Evolutionary conservation across 1,140 invertebrate species (phyloP).

Genomic region (Mactra quadrangularis): DNA sequence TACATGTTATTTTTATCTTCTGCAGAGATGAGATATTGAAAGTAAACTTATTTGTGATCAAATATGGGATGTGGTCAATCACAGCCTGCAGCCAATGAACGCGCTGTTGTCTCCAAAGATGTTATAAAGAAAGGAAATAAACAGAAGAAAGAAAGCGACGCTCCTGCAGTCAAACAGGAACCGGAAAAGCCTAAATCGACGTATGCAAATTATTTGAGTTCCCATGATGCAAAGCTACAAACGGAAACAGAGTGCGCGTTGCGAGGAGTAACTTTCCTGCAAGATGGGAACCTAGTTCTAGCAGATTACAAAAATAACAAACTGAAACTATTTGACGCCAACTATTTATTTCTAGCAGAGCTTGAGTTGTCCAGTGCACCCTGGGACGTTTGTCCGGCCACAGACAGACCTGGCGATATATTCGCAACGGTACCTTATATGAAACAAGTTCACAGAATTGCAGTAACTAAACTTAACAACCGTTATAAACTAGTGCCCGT

Average conservation of each 20-base stretch:
- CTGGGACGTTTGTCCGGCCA: slow-evolving; percentile 47
- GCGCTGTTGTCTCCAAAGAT: background rate
- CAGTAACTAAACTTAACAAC: slow-evolving; percentile 5
- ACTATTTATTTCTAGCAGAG: slow-evolving; percentile 21
- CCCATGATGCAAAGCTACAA: slow-evolving; percentile 22
- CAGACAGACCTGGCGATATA: slow-evolving; percentile 13
- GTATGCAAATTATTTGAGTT: slow-evolving; percentile 44
- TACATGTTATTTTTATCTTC: no score
- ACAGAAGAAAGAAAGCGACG: slow-evolving; percentile 1
- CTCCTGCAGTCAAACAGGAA: background rate
- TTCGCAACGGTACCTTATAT: slow-evolving; percentile 48
- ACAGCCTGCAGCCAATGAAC: background rate
- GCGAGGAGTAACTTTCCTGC: slow-evolving; percentile 39
- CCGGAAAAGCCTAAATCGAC: slow-evolving; percentile 44
- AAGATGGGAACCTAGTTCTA: slow-evolving; percentile 27
- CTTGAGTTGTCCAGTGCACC: slow-evolving; percentile 46
- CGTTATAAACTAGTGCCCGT: background rate
- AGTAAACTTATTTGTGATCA: no score
- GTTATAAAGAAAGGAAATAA: slow-evolving; percentile 1
- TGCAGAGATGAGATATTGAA: no score
- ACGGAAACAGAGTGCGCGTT: slow-evolving; percentile 18
- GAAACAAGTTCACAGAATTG: slow-evolving; percentile 27
- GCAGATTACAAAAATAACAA: slow-evolving; percentile 57
- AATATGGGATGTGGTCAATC: slow-evolving; percentile 43
- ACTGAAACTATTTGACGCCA: slow-evolving; percentile 45